phyloP scores from a whole-genome alignment of 2,113 vertebrate species.

The Rhabdomys dilectus region DNA sequence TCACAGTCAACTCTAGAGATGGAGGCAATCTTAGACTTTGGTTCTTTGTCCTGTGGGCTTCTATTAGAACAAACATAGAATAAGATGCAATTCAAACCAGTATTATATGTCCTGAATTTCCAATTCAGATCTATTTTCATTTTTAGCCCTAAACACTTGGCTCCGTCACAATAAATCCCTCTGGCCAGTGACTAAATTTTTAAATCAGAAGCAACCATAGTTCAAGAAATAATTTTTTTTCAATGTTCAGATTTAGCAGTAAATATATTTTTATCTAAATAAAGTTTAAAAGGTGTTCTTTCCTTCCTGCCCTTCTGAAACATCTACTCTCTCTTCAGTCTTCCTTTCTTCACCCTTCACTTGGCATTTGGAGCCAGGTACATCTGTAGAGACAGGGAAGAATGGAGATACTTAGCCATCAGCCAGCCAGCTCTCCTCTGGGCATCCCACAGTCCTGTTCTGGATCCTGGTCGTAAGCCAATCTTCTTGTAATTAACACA shows the following conservation, averaged over 20 bases:
- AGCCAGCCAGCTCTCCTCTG: neutral
- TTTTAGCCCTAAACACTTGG: conserved; percentile 50
- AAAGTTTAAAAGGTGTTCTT: neutral
- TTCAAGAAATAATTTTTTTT: conserved; percentile 10
- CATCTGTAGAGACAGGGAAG: neutral
- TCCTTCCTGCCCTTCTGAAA: neutral
- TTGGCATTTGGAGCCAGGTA: neutral
- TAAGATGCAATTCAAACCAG: conserved; percentile 13
- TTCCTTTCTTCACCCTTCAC: conserved; percentile 20
- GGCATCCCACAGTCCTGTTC: neutral
- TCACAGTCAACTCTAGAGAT: conserved; percentile 45
- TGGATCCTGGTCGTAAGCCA: neutral
- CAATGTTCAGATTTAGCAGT: neutral
- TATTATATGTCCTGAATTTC: conserved; percentile 51
- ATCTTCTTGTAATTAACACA: conserved; percentile 16
- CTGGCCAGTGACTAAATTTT: conserved; percentile 44
- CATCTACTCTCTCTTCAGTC: neutral
- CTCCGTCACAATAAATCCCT: conserved; percentile 23
- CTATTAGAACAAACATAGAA: conserved; percentile 59
- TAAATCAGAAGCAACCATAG: conserved; percentile 46
- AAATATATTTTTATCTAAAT: conserved; percentile 49
- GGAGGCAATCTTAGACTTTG: conserved; percentile 55
- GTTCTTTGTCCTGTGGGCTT: conserved; percentile 49
- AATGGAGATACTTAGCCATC: neutral
- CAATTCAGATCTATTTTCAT: conserved; percentile 5